Evolutionary conservation across 2,113 vertebrate genomes (phyloP), one percentile per base, ranked within the genome.

Genomic region (Hemibagrus wyckioides): DNA sequence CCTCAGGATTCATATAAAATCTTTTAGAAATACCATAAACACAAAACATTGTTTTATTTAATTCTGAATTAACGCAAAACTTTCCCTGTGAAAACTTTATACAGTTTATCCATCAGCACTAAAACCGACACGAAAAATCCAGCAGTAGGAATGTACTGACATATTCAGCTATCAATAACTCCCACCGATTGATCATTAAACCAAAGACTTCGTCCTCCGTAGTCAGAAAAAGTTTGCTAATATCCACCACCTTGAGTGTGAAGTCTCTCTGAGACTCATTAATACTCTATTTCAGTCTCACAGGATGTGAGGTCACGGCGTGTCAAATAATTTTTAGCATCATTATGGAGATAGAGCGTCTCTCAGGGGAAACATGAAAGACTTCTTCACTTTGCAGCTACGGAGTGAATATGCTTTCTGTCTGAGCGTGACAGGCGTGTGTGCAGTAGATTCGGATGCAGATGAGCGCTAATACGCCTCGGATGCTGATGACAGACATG

Each of bases 301-400:
- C 39, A 54, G 30, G 44, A 48, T 67, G 79, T 86, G 85, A 80
- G 76, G 80, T 76, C 71, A 83, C 30, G 11, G 41, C n/a, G 10
- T 77, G 84, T 81, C 59, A 73, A 61, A 87, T 87, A 41, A 81
- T 71, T 86, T 83, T 83, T 50, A 80, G 33, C 81, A 80, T 81
- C 88, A 73, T 87, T 86, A 84, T 25, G 48, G 63, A 77, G 57
- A 65, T 19, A 63, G 41, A 54, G 33, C n/a, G 2, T 83, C 84
- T 77, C 41, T 44, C 56, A 39, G 77, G 6, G 36, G n/a, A n/a
- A 56, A 76, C 41, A 13, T 50, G 10, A 41, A 67, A 82, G 67
- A 75, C 65, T n/a, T 36, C 33, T 69, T 80, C 15, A 15, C 59
- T 63, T 71, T 52, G 39, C 73, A 76, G 61, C 23, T 57, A 41